phyloP scores from a whole-genome alignment of 2,888 invertebrate genomes.

The Zygothrica quintamaculata region DNA sequence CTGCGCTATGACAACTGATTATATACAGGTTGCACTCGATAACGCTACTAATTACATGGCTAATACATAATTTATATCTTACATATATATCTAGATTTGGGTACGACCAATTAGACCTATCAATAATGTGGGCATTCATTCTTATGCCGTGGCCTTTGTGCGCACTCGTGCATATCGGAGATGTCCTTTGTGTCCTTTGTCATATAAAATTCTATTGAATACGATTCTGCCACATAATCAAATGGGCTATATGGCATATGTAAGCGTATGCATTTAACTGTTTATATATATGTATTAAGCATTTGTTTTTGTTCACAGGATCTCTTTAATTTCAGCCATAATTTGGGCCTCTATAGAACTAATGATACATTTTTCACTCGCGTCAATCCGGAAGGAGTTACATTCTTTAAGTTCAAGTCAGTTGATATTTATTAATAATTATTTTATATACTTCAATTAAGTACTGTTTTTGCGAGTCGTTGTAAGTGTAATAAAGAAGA shows the following conservation, averaged over 20 bases:
- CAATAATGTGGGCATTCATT: constrained; percentile 77
- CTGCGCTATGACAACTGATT: too few relatives aligned
- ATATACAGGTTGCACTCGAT: too few relatives aligned
- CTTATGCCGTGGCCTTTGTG: constrained; percentile 85
- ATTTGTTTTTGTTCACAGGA: constrained; percentile 44
- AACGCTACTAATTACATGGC: too few relatives aligned
- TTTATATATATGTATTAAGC: neutral
- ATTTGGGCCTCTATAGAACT: constrained; percentile 34
- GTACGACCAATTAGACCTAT: constrained; percentile 83
- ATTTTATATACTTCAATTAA: too few relatives aligned
- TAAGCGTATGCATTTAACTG: constrained; percentile 35
- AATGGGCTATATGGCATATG: constrained; percentile 79
- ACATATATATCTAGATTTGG: constrained; percentile 80
- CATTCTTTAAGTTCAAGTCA: constrained; percentile 70
- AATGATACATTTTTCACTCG: constrained; percentile 58
- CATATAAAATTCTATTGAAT: constrained; percentile 78
- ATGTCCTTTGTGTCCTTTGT: constrained; percentile 76
- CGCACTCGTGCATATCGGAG: constrained; percentile 37
- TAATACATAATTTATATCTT: constrained; percentile 71
- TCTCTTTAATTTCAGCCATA: constrained; percentile 53
- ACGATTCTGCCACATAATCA: constrained; percentile 78
- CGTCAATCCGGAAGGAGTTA: constrained; percentile 73
- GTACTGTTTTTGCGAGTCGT: too few relatives aligned
- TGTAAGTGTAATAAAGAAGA: too few relatives aligned
- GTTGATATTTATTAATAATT: constrained; percentile 25